These are phyloP conservation scores for Ranitomeya variabilis DNA, from an alignment of 2,113 vertebrate genomes.

Conservation along the genomic window DNA sequence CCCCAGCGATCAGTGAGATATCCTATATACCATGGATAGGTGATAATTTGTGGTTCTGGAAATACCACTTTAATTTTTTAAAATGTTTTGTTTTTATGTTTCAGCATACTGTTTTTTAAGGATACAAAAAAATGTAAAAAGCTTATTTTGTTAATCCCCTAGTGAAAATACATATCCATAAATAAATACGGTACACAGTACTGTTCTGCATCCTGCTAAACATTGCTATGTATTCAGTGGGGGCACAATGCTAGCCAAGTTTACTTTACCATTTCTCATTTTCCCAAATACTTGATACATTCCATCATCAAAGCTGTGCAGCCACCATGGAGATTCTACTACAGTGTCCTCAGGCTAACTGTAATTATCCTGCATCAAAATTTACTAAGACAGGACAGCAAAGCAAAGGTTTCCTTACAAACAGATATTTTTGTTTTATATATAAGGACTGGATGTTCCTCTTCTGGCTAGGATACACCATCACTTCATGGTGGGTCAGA, in stretches of 20 bases:
- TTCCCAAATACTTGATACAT: background rate
- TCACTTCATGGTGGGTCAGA: too few species aligned
- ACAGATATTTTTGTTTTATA: background rate
- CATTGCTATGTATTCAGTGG: background rate
- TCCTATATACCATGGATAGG: too few species aligned
- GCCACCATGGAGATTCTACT: background rate
- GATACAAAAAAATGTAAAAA: background rate
- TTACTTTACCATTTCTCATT: background rate
- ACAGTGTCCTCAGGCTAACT: background rate
- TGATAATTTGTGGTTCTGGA: too few species aligned
- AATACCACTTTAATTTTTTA: too few species aligned
- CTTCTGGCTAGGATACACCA: too few species aligned
- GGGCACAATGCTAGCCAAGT: background rate
- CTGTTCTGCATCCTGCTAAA: slow-evolving; percentile 5
- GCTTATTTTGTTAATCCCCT: slow-evolving; percentile 1
- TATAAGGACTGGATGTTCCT: background rate
- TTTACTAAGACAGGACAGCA: background rate
- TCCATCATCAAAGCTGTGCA: background rate
- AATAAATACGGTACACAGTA: background rate
- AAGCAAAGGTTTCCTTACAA: background rate
- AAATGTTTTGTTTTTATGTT: too few species aligned
- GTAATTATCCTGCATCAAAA: too few species aligned
- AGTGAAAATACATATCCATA: background rate
- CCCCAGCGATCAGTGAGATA: too few species aligned
- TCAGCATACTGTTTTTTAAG: too few species aligned